phyloP scores from a whole-genome alignment of 1,140 invertebrate genomes.

The Papilio glaucus region DNA sequence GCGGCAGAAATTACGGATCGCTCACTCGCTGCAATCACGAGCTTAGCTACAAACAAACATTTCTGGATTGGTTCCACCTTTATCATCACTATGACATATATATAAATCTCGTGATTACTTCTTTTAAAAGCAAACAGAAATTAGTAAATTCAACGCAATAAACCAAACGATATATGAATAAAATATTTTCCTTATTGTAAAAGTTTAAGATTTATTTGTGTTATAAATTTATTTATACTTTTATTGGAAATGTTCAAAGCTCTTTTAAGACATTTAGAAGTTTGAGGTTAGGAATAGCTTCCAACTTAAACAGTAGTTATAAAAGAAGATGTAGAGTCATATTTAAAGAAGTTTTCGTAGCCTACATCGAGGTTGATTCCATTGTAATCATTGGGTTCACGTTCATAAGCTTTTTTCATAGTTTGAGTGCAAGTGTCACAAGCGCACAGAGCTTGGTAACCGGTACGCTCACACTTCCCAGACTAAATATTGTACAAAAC shows the following conservation, averaged over 20 bases:
- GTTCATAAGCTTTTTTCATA: slow-evolving; percentile 73
- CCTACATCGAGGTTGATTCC: slow-evolving; percentile 37
- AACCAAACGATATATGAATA: background rate
- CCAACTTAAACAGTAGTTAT: background rate
- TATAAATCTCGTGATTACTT: slow-evolving; percentile 27
- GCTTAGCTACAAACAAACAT: slow-evolving; percentile 59
- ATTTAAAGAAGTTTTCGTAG: background rate
- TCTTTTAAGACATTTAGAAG: slow-evolving; percentile 15
- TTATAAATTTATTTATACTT: background rate
- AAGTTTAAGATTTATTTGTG: background rate
- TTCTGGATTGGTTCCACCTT: slow-evolving; percentile 31
- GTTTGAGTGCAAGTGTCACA: slow-evolving; percentile 67
- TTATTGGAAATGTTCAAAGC: slow-evolving; percentile 14
- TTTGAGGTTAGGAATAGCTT: slow-evolving; percentile 25
- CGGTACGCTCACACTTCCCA: slow-evolving; percentile 81
- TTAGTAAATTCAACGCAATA: background rate
- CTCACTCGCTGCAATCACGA: slow-evolving; percentile 71
- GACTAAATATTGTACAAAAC: slow-evolving; percentile 72
- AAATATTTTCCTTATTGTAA: background rate
- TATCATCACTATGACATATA: slow-evolving; percentile 14
- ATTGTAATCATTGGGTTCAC: slow-evolving; percentile 45
- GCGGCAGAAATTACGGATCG: slow-evolving; percentile 57
- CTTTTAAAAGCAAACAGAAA: slow-evolving; percentile 2
- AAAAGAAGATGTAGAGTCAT: slow-evolving; percentile 12
- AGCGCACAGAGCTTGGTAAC: slow-evolving; percentile 79